Evolutionary conservation across 2,888 invertebrate species (phyloP), one percentile per base, ranked within the genome.

Genomic region (Eudasyphora cyanicolor): DNA sequence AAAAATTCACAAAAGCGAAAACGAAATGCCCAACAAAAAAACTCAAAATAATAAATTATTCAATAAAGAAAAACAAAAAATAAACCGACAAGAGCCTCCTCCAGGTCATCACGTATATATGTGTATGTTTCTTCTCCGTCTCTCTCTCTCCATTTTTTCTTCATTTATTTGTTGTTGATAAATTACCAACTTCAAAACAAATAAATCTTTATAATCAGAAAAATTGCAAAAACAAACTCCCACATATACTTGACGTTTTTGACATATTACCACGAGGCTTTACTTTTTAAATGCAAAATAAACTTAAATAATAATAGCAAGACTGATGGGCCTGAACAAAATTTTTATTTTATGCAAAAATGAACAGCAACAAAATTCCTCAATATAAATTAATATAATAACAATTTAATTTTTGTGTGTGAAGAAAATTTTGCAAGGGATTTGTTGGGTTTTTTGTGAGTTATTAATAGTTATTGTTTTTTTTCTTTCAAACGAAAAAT

Each of bases 91-190:
- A 38, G 2, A n/a, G n/a, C 6, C 45, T 45, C 14, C 57, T 14
- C 24, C 57, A 27, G 57, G 24, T 51, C 51, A 27, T 57, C 57
- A 57, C 57, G 57, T 57, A 57, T 27, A 19, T 57, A 27, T 57
- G 57, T 27, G 24, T 57, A 57, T 24, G 51, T 51, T 57, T 54
- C 24, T 3, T 38, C 10, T 38, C 10, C n/a, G n/a, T n/a, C n/a
- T n/a, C n/a, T n/a, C n/a, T n/a, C n/a, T n/a, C n/a, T n/a, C n/a
- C n/a, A n/a, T n/a, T n/a, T n/a, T n/a, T n/a, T n/a, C n/a, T n/a
- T n/a, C n/a, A n/a, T n/a, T n/a, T n/a, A n/a, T n/a, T n/a, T n/a
- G n/a, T n/a, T n/a, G n/a, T n/a, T n/a, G n/a, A n/a, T n/a, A n/a
- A n/a, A n/a, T n/a, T n/a, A n/a, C n/a, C n/a, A n/a, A n/a, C 45